A percentile compares a stretch with the other conserved stretches of the same genome.
Evolutionary conservation across 2,113 vertebrate genomes (phyloP).

Genomic region (Agapornis roseicollis): DNA sequence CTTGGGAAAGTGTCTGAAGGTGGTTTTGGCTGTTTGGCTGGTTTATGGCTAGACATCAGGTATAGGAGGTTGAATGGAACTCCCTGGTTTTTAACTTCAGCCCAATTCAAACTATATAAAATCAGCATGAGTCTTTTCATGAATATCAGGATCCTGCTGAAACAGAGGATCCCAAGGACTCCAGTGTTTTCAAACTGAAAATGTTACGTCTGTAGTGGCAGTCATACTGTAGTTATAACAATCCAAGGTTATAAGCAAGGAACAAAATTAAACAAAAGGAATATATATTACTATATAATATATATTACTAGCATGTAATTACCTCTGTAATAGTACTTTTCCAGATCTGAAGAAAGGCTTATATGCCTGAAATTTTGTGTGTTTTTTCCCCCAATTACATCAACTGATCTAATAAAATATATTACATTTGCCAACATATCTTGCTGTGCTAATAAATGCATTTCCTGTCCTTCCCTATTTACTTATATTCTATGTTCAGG

Average conservation of each 20-base stretch:
- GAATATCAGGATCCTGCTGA: neutral
- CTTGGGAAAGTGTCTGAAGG: neutral
- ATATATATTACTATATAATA: neutral
- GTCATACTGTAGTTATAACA: neutral
- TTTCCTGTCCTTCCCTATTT: neutral
- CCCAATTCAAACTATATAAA: neutral
- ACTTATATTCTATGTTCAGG: neutral
- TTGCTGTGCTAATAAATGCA: neutral
- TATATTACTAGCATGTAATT: neutral
- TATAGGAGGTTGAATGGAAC: neutral
- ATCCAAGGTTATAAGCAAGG: neutral
- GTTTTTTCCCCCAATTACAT: neutral
- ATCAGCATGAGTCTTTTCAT: neutral
- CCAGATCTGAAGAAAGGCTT: neutral
- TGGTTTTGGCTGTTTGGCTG: neutral
- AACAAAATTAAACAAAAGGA: neutral
- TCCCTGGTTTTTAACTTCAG: neutral
- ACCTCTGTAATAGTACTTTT: neutral
- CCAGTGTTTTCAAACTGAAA: neutral
- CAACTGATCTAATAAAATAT: neutral
- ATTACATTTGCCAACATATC: neutral
- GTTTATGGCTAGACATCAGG: neutral
- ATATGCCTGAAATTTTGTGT: neutral
- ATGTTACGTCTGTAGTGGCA: neutral
- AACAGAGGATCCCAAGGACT: neutral